Conservation (phyloP, 2,797 vertebrate genomes). For the Halcyon leucocephala region DNA sequence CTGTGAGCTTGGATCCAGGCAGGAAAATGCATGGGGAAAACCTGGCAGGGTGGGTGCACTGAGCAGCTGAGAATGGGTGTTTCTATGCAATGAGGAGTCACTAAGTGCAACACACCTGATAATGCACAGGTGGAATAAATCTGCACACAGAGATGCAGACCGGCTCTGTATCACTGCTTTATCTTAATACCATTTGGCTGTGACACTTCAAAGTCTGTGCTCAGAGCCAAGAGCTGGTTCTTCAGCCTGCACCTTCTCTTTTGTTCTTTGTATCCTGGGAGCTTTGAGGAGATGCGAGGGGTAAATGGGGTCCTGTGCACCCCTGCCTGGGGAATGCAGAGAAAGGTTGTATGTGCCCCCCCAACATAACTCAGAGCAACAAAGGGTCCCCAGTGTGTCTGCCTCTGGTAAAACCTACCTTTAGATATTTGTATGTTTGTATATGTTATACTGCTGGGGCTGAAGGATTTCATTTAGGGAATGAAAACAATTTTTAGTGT, state of each 20-base stretch:
- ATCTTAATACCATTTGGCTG: neutral
- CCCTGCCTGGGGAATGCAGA: neutral
- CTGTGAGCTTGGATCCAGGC: neutral
- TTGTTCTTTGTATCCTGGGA: neutral
- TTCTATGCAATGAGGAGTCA: neutral
- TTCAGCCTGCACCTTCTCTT: neutral
- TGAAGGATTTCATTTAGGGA: neutral
- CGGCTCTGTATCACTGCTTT: neutral
- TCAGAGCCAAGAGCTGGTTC: neutral
- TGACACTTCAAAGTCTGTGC: neutral
- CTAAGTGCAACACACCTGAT: neutral
- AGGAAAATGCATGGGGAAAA: neutral
- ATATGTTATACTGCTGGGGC: neutral
- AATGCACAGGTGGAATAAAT: neutral
- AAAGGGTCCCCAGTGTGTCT: neutral
- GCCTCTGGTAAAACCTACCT: neutral
- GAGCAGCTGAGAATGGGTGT: neutral
- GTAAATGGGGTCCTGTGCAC: neutral
- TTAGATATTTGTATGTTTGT: neutral
- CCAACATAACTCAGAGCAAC: neutral
- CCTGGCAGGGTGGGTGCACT: neutral
- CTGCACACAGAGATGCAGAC: neutral
- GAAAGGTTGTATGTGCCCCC: neutral
- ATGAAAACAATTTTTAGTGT: neutral
- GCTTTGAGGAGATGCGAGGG: neutral